Percentiles rank a stretch among this genome's conserved stretches.
These are phyloP conservation scores for Nezara viridula DNA, from an alignment of 2,888 invertebrate genomes.

Conservation along the genomic window DNA sequence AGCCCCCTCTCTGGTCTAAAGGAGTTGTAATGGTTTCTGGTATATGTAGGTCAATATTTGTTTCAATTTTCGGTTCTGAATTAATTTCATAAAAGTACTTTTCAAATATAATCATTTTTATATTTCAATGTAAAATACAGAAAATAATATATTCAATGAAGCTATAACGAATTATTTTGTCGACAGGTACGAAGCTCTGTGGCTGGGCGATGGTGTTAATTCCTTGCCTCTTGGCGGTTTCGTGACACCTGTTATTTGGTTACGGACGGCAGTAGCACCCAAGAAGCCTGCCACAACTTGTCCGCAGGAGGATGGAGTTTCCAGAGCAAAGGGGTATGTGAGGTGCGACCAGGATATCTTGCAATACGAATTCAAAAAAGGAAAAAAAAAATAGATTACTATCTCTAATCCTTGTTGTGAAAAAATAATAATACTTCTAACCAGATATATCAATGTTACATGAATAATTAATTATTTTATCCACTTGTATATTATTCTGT, in stretches of 20 bases:
- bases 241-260: neutral
- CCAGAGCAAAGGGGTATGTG: neutral
- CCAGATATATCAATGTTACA: neutral
- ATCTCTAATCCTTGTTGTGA: neutral
- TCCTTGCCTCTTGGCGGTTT: neutral
- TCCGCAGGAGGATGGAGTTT: neutral
- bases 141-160: neutral
- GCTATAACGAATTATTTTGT: neutral
- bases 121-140: no score
- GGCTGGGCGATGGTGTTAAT: neutral
- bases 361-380: neutral
- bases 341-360: neutral
- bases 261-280: neutral
- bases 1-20: no score
- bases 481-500: constrained; percentile 1
- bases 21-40: no score
- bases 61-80: no score
- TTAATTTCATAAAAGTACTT: no score
- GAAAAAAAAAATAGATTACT: neutral
- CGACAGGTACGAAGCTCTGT: neutral
- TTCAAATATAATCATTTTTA: no score
- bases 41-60: no score
- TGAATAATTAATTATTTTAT: neutral
- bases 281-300: neutral
- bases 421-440: constrained; percentile 3